phyloP scores from a whole-genome alignment of 2,888 invertebrate genomes.

The Drosophila helvetica region DNA sequence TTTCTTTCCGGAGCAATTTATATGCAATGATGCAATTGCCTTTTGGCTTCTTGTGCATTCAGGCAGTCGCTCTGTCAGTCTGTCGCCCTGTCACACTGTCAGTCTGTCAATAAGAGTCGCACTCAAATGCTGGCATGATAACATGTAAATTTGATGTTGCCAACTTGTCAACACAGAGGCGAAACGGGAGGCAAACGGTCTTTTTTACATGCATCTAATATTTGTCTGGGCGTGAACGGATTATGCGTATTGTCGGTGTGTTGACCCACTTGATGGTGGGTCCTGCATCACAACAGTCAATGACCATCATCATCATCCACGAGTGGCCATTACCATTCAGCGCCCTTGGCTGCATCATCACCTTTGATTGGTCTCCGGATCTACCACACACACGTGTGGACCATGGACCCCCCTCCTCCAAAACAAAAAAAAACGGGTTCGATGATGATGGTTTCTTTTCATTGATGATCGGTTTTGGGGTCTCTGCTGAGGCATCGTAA shows the following conservation, averaged over 20 bases:
- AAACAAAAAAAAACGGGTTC: conserved; percentile 53
- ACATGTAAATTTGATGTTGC: conserved; percentile 73
- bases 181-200: conserved; percentile 34
- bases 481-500: conserved; percentile 38
- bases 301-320: conserved; percentile 27
- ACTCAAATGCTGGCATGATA: conserved; percentile 58
- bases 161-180: conserved; percentile 62
- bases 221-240: conserved; percentile 59
- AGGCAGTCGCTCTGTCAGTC: conserved; percentile 47
- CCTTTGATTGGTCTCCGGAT: conserved; percentile 31
- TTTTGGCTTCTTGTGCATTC: conserved; percentile 45
- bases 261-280: conserved; percentile 47
- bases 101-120: conserved; percentile 62
- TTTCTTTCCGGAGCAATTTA: conserved; percentile 30
- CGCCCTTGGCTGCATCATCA: conserved; percentile 56
- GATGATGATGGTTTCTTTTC: conserved; percentile 40
- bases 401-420: conserved; percentile 28
- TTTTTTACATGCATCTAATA: conserved; percentile 49
- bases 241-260: conserved; percentile 44
- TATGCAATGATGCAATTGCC: conserved; percentile 57
- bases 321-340: conserved; percentile 32
- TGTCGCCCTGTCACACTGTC: conserved; percentile 31
- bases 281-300: conserved; percentile 32
- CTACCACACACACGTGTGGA: conserved; percentile 50
- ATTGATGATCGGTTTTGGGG: conserved; percentile 44